Evolutionary conservation across 2,113 vertebrate species (phyloP).

Genomic region (Salvelinus namaycush): DNA sequence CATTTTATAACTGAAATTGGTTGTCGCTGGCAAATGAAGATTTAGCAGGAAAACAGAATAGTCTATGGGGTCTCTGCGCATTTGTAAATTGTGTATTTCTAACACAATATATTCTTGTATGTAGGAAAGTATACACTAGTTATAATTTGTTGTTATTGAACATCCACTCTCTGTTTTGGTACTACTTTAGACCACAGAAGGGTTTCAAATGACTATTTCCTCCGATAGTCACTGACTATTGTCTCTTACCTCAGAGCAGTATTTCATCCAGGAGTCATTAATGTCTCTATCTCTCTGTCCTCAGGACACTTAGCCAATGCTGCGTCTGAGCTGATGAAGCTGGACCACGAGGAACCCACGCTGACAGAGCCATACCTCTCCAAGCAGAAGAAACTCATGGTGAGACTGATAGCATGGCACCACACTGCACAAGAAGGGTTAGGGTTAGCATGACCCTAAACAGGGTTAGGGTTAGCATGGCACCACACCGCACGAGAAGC

Average conservation of each 20-base stretch:
- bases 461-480: too few relatives aligned
- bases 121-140: neutral
- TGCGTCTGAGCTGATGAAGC: conserved; percentile 91
- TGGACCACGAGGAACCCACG: conserved; percentile 94
- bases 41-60: neutral
- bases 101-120: too few relatives aligned
- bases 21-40: neutral
- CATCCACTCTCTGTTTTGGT: neutral
- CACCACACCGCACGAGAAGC: neutral
- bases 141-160: neutral
- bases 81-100: neutral
- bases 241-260: too few relatives aligned
- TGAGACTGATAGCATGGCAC: conserved; percentile 54
- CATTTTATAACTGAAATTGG: neutral
- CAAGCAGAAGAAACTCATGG: conserved; percentile 99
- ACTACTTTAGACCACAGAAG: neutral
- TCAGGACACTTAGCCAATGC: conserved; percentile 93
- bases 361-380: conserved; percentile 97
- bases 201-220: neutral
- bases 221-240: too few relatives aligned
- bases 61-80: neutral
- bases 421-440: neutral
- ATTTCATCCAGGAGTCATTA: too few relatives aligned
- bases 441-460: too few relatives aligned
- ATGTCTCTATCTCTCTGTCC: neutral